Conservation (phyloP, 2,797 vertebrate genomes). For the Morelia viridis region DNA sequence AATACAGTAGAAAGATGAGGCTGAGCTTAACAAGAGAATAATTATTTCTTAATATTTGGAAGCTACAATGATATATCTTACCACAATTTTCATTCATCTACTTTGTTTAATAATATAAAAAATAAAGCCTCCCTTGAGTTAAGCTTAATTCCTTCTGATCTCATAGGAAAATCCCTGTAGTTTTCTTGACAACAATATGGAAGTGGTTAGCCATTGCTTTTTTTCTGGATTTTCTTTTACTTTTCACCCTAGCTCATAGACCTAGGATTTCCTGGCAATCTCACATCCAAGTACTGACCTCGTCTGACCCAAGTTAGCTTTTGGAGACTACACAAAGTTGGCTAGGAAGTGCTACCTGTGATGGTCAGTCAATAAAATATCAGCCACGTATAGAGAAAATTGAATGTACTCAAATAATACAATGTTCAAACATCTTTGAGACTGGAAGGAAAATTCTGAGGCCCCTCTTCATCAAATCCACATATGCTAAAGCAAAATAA, state of each 20-base stretch:
- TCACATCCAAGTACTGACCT: not conserved
- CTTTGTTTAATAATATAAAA: not conserved
- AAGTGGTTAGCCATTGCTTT: not conserved
- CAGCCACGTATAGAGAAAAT: not conserved
- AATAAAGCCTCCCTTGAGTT: not conserved
- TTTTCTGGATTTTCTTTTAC: not conserved
- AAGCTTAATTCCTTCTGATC: not conserved
- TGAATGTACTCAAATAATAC: not conserved
- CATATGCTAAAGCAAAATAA: not conserved
- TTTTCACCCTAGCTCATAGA: not conserved
- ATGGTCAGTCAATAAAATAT: not conserved
- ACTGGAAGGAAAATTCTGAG: not conserved
- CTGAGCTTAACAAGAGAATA: not conserved
- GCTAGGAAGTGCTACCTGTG: not conserved
- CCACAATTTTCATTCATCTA: not conserved
- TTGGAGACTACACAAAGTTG: not conserved
- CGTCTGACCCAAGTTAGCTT: not conserved
- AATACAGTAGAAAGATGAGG: not conserved
- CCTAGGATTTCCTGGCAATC: not conserved
- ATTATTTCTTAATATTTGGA: not conserved
- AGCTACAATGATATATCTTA: not conserved
- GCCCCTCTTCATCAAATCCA: not conserved
- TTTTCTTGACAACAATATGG: not conserved
- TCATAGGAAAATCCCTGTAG: not conserved
- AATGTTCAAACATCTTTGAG: not conserved